Conservation (phyloP, 1,140 invertebrate species). For the Phocides pigmalion region DNA sequence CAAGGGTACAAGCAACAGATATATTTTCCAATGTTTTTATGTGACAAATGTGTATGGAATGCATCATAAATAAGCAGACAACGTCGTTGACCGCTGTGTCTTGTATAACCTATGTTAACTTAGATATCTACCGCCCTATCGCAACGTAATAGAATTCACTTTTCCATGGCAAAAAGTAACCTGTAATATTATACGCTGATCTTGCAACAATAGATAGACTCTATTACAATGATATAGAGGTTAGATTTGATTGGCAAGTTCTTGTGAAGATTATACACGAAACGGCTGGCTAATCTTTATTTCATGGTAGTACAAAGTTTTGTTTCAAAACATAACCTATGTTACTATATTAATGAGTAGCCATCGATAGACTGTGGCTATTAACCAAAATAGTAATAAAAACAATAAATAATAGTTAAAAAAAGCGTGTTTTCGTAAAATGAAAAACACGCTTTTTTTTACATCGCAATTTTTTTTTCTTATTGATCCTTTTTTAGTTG, state of each 20-base stretch:
- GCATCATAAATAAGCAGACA: slow-evolving; percentile 40
- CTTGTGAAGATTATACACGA: neutral
- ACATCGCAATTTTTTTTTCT: too few species aligned
- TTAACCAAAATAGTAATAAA: too few species aligned
- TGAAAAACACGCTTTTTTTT: too few species aligned
- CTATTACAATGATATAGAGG: neutral
- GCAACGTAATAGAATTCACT: neutral
- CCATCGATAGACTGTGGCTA: too few species aligned
- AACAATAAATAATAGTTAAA: too few species aligned
- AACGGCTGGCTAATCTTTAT: neutral
- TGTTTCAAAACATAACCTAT: neutral
- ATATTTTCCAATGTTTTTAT: slow-evolving; percentile 22
- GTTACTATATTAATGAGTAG: neutral
- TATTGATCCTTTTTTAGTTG: too few species aligned
- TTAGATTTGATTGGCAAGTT: neutral
- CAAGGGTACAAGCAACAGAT: too few species aligned
- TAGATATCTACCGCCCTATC: slow-evolving; percentile 3
- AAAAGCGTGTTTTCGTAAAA: too few species aligned
- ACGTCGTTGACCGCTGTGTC: slow-evolving; percentile 45
- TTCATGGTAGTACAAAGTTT: neutral
- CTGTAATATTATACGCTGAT: too few species aligned
- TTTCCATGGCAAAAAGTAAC: neutral
- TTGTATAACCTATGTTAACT: slow-evolving; percentile 42
- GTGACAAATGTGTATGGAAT: slow-evolving; percentile 48
- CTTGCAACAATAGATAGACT: neutral